Evolutionary conservation across 92 coral and sea anemone genomes (phyloP).

Genomic region (Plumapathes pennacea): DNA sequence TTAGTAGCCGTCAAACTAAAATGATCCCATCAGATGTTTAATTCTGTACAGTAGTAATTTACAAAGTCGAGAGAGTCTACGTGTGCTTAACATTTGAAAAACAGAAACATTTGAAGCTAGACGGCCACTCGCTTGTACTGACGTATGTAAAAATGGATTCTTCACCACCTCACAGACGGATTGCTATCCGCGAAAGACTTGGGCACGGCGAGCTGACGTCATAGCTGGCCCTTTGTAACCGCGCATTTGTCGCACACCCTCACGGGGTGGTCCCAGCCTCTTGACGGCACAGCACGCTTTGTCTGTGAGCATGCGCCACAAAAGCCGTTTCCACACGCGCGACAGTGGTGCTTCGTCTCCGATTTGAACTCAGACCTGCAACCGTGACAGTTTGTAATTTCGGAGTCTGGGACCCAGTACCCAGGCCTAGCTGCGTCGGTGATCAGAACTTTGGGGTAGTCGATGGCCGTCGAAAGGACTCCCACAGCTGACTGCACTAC

Average conservation of each 20-base stretch:
- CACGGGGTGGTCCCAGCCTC: constrained; percentile 99
- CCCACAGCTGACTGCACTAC: constrained; percentile 89
- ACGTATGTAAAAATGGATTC: too few relatives aligned
- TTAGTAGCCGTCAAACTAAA: too few relatives aligned
- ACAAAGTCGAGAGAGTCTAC: too few relatives aligned
- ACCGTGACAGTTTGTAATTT: constrained; percentile 68
- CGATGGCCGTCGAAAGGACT: constrained; percentile 72
- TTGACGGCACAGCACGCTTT: constrained; percentile 77
- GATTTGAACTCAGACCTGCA: constrained; percentile 73
- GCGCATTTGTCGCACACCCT: constrained; percentile 90
- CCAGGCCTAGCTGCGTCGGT: constrained; percentile 98
- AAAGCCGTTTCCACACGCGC: constrained; percentile 97
- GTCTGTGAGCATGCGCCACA: constrained; percentile 77
- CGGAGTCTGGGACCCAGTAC: constrained; percentile 94
- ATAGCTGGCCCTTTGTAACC: constrained; percentile 51
- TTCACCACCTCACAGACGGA: too few relatives aligned
- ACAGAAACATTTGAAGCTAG: too few relatives aligned
- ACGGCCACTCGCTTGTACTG: too few relatives aligned
- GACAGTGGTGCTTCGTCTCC: constrained; percentile 93
- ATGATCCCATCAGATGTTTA: too few relatives aligned
- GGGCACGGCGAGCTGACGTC: too few relatives aligned
- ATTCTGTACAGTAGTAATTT: too few relatives aligned
- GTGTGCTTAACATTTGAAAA: too few relatives aligned
- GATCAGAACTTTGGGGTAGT: constrained; percentile 80
- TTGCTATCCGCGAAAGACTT: too few relatives aligned